Base-by-base conservation (phyloP, 2,797 vertebrate genomes). In the Lagodon rhomboides region DNA sequence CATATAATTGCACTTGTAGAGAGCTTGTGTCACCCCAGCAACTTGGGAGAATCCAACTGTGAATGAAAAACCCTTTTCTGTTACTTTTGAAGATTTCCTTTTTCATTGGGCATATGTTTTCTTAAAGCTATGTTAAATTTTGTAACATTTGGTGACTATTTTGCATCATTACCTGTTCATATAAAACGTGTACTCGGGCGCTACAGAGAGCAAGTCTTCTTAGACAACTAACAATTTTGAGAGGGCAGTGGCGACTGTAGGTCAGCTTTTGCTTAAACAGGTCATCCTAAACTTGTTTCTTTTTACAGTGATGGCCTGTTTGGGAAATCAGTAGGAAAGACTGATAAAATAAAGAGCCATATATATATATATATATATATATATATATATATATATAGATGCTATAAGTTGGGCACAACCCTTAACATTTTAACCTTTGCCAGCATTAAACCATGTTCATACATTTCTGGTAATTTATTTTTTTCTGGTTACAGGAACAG, bases 1-100 rank as follows among this genome's bases (percentile, higher is more conserved):
- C 84, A 81, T 91, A 76, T 86, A 80, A 79, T 89, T 75, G 58
- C 80, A 92, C 68, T 89, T 88, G 80, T 84, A 85, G 80, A 86
- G 75, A 34, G 27, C 69, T 91, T 73, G 73, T 81, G 75, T 90
- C 61, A 85, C 68, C 77, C 71, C 77, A 79, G 77, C 43, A 79
- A 73, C 30, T 78, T 3, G 58, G 80, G 68, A 81, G 65, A 88
- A 73, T 89, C 64, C 74, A 88, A 87, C 89, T 91, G 85, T 92
- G 89, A 94, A 91, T 67, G 71, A 58, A 83, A 85, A 83, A 73
- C 59, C 34, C 11, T 64, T 11, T 85, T 72, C n/a, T 77, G 69
- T 80, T 85, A 72, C 46, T 71, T 38, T 80, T 74, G 15, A 79
- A 80, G 50, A 1, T 51, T 47, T 49, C 62, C 69, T 64, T 82